Evolutionary conservation across 2,888 invertebrate species (phyloP).

Genomic region (Tetanocera ferruginea): DNA sequence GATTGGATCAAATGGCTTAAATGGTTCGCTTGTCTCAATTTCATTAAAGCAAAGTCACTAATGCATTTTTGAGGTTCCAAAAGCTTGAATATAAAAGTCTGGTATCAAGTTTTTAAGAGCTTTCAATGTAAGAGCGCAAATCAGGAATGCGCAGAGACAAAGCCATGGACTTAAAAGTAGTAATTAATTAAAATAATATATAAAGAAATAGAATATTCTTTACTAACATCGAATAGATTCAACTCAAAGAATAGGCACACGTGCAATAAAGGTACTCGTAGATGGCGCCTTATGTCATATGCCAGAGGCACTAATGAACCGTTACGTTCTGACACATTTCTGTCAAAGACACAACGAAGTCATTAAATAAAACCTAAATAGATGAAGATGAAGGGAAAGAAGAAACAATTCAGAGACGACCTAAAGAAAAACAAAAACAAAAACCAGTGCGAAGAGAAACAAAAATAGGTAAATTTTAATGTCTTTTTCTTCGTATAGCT

Average conservation of each 20-base stretch:
- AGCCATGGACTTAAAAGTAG: too few species aligned
- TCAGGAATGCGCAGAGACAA: too few species aligned
- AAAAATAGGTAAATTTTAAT: background rate
- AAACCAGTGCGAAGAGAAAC: background rate
- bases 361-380: background rate
- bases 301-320: background rate
- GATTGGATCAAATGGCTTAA: too few species aligned
- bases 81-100: too few species aligned
- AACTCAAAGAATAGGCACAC: background rate
- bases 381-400: background rate
- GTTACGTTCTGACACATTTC: slow-evolving; percentile 19
- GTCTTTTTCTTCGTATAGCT: background rate
- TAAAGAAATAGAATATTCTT: too few species aligned
- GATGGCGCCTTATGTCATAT: slow-evolving; percentile 1
- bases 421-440: background rate
- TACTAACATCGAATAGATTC: background rate
- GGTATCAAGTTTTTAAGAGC: too few species aligned
- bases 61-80: too few species aligned
- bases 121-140: too few species aligned
- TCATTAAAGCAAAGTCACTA: too few species aligned
- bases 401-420: background rate
- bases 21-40: too few species aligned
- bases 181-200: too few species aligned
- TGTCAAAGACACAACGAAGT: slow-evolving; percentile 1
- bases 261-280: background rate